Evolutionary conservation across 2,888 invertebrate genomes (phyloP).

Genomic region (Terebella lapidaria): DNA sequence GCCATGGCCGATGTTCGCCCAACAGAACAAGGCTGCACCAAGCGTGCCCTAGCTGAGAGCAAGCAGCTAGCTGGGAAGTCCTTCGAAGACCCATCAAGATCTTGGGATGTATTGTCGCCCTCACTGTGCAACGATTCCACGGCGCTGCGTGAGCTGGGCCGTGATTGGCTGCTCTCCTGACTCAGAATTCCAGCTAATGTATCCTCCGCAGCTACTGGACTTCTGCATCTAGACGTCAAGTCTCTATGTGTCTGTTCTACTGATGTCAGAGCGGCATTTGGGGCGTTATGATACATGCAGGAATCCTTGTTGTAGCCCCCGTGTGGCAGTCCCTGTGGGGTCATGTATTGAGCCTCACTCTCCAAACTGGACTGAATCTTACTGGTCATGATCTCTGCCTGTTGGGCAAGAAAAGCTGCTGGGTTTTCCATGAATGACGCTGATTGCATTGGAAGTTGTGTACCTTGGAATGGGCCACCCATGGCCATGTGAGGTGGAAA

Average conservation of each 20-base stretch:
- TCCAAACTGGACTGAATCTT: background rate
- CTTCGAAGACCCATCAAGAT: background rate
- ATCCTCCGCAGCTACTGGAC: background rate
- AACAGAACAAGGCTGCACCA: background rate
- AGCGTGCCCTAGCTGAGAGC: background rate
- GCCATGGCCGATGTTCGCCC: background rate
- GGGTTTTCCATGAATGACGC: background rate
- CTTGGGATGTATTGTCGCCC: too few species aligned
- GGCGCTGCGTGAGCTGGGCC: background rate
- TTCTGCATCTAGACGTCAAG: background rate
- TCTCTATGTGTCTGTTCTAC: background rate
- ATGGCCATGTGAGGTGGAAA: background rate
- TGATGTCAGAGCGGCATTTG: background rate
- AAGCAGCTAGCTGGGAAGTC: constrained; percentile 2
- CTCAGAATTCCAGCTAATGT: background rate
- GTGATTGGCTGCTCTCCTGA: background rate
- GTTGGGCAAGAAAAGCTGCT: constrained; percentile 1
- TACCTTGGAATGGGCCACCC: background rate
- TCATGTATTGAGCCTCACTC: background rate
- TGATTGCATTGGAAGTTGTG: background rate
- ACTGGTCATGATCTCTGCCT: background rate
- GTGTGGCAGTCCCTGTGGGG: background rate
- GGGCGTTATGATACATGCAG: background rate
- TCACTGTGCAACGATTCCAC: background rate
- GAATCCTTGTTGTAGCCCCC: background rate